Evolutionary conservation across 2,113 vertebrate species (phyloP), one percentile per base, ranked within the genome.

Genomic region (Microtus pennsylvanicus): DNA sequence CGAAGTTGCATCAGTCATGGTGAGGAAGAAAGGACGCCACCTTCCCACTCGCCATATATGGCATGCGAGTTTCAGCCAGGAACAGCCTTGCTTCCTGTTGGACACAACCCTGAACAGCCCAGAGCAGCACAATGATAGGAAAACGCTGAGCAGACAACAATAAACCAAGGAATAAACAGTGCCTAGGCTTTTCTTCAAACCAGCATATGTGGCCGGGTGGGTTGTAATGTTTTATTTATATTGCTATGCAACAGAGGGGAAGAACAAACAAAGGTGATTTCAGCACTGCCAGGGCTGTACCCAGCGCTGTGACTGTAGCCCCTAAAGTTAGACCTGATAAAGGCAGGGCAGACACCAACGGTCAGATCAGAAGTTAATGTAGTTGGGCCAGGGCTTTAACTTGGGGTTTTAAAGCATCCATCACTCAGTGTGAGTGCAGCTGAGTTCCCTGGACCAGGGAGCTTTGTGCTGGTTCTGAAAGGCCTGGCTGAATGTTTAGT

Each of bases 141-240:
- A 98, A 96, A 90, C 42, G 85, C 97, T 95, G 91, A 97, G 87
- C 82, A 75, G 14, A 97, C 94, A 94, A 97, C 95, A 97, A 96
- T 91, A 89, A 94, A 87, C 80, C 86, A 87, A 97, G 96, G 96
- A 96, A 96, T 96, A 95, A 98, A 97, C 91, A 97, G 96, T 2
- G 80, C 90, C 78, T 87, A 87, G 85, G 95, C 67, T 94, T 94
- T 90, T 89, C 96, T 96, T 77, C 96, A 96, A 96, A 94, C 91
- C 95, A 78, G 89, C 94, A 88, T 52, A 55, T 82, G 96, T 7
- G 94, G 96, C 95, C 87, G 80, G 93, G 91, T 94, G 93, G 92
- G 65, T 86, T 91, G 94, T 33, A 75, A 58, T 95, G 93, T 94
- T 97, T 97, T 97, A 97, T 98, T 98, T 97, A 91, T 86, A 97